Conservation (phyloP, 2,888 invertebrate species). For the Cheilosia urbana region DNA sequence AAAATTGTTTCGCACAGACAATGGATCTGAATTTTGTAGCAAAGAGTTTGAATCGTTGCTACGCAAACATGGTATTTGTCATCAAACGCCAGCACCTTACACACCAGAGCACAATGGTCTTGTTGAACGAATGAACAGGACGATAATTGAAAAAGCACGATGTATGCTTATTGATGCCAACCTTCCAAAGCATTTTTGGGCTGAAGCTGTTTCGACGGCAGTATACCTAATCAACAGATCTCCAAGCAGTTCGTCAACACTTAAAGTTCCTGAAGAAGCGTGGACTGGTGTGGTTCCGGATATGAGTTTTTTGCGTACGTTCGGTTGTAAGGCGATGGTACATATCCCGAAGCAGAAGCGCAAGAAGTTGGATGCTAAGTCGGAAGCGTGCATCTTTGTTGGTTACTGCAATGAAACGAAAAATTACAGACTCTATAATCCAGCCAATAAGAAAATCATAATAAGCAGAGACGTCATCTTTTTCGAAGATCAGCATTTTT, state of each 20-base stretch:
- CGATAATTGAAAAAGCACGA: slow-evolving; percentile 68
- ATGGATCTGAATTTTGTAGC: slow-evolving; percentile 27
- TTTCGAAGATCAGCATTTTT: slow-evolving; percentile 3
- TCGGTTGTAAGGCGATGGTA: slow-evolving; percentile 79
- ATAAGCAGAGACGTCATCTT: slow-evolving; percentile 41
- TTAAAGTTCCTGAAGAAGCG: slow-evolving; percentile 79
- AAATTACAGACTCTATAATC: slow-evolving; percentile 43
- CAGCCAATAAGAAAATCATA: slow-evolving; percentile 9
- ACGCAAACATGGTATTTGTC: slow-evolving; percentile 12
- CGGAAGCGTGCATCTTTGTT: slow-evolving; percentile 21
- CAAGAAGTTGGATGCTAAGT: slow-evolving; percentile 9
- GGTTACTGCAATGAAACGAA: slow-evolving; percentile 39
- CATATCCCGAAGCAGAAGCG: slow-evolving; percentile 21
- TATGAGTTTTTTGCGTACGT: slow-evolving; percentile 79
- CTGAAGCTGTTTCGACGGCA: slow-evolving; percentile 73
- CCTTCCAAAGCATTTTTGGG: slow-evolving; percentile 46
- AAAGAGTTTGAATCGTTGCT: neutral
- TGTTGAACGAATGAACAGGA: slow-evolving; percentile 59
- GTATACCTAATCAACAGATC: slow-evolving; percentile 45
- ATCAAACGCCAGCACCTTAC: slow-evolving; percentile 31
- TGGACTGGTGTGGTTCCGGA: slow-evolving; percentile 80
- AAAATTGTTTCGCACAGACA: slow-evolving; percentile 38
- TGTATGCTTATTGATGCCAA: slow-evolving; percentile 65
- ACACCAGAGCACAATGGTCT: slow-evolving; percentile 33
- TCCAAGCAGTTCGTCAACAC: neutral